Percentiles rank a stretch among this genome's conserved stretches.
These are phyloP conservation scores for Dorcus parallelipipedus DNA, from an alignment of 2,888 invertebrate genomes.

Conservation along the genomic window DNA sequence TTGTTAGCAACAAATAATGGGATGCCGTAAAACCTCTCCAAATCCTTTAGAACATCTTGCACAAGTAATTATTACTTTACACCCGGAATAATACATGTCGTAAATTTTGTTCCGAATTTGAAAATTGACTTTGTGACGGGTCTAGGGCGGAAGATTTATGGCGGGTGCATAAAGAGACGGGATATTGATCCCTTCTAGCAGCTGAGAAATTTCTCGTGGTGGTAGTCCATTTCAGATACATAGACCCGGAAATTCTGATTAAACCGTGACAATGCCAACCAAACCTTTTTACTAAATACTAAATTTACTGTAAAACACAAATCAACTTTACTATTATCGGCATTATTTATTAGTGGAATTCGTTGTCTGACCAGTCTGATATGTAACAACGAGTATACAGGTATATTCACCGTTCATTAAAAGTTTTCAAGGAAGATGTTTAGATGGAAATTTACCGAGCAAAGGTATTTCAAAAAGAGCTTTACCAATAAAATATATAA, in stretches of 20 bases:
- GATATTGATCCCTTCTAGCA: slow-evolving; percentile 15
- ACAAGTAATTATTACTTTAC: slow-evolving; percentile 10
- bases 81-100: slow-evolving; percentile 2
- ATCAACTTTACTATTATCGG: no score
- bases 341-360: no score
- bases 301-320: no score
- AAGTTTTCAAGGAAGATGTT: no score
- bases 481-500: no score
- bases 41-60: background rate
- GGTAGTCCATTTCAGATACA: background rate
- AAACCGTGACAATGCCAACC: background rate
- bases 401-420: no score
- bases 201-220: slow-evolving; percentile 8
- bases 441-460: no score
- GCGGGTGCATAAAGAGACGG: slow-evolving; percentile 12
- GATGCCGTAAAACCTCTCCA: background rate
- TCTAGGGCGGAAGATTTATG: slow-evolving; percentile 11
- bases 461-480: no score
- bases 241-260: slow-evolving; percentile 12
- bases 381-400: no score
- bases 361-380: no score
- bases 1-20: no score
- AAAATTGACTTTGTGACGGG: background rate
- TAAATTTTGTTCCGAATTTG: slow-evolving; percentile 11
- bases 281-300: no score